Evolutionary conservation across 92 coral and sea anemone genomes (phyloP), one percentile per base, ranked within the genome.

Genomic region (Zoanthus solanderi): DNA sequence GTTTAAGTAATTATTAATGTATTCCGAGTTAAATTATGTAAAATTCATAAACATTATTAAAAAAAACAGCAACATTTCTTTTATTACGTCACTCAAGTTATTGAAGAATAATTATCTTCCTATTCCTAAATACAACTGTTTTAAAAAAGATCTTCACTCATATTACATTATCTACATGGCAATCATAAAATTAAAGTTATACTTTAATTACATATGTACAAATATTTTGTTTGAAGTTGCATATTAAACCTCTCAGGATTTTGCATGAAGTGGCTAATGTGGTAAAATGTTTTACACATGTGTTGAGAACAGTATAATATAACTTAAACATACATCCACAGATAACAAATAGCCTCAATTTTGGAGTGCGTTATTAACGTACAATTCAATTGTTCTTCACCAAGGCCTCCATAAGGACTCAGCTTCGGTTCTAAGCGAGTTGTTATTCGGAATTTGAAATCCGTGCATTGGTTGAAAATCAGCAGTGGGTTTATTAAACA

Each of bases 401-500:
- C 98, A 94, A 2, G 98, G 98, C 68, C 98, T 86, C 98, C 98
- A 94, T 44, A 94, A 78, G 0, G 91, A 73, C 18, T 93, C 95
- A 23, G 84, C 65, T 29, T 92, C 93, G 10, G 78, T 17, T 60
- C 95, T 75, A 8, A 71, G 76, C 11, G 82, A 78, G n/a, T 83
- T 90, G 18, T 89, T 90, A 18, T 72, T 87, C 45, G 79, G 37
- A 48, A 63, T 90, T 82, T 74, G 90, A 30, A 74, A 81, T 6
- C 91, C 87, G 85, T 87, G 88, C 17, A 90, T 66, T 1, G 95
- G 74, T 75, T 81, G 90, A 48, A 92, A 86, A 65, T 90, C 91
- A 6, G 60, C 65, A 37, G 90, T 45, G 50, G 91, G 78, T 73
- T 90, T 87, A 48, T 87, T 90, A 73, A 86, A 92, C 58, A 94